Percentiles rank a stretch among this genome's conserved stretches.
Evolutionary conservation across 2,888 invertebrate species (phyloP).

Genomic region (Polyploca ridens): DNA sequence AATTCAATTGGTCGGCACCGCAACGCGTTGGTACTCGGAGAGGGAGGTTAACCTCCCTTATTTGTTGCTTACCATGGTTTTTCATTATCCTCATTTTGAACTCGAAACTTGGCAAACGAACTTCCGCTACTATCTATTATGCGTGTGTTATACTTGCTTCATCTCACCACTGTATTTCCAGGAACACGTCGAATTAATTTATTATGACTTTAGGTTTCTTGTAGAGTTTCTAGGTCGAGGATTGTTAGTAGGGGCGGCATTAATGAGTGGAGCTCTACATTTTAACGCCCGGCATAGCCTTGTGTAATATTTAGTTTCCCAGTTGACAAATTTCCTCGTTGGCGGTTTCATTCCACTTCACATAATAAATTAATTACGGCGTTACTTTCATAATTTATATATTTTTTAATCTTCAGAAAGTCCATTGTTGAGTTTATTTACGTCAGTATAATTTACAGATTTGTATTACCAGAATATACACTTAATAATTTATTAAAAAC

Average conservation of each 20-base stretch:
- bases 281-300: constrained; percentile 36
- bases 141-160: background rate
- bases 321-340: constrained; percentile 45
- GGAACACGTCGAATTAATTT: constrained; percentile 10
- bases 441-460: no score
- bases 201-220: constrained; percentile 14
- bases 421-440: background rate
- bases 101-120: constrained; percentile 33
- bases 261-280: constrained; percentile 40
- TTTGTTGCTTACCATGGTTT: constrained; percentile 33
- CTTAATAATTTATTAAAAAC: no score
- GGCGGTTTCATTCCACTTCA: constrained; percentile 40
- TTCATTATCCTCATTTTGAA: constrained; percentile 21
- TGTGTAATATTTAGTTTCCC: constrained; percentile 42
- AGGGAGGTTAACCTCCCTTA: constrained; percentile 32
- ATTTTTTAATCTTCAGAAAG: constrained; percentile 15
- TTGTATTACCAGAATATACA: no score
- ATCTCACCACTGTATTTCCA: background rate
- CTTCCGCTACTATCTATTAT: constrained; percentile 15
- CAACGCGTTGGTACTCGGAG: constrained; percentile 27
- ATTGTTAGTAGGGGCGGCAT: constrained; percentile 31
- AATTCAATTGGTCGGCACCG: constrained; percentile 46
- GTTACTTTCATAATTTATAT: constrained; percentile 29
- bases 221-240: constrained; percentile 23
- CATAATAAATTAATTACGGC: constrained; percentile 40